phyloP scores from a whole-genome alignment of 2,797 vertebrate genomes.

The Gallinago nigripennis region DNA sequence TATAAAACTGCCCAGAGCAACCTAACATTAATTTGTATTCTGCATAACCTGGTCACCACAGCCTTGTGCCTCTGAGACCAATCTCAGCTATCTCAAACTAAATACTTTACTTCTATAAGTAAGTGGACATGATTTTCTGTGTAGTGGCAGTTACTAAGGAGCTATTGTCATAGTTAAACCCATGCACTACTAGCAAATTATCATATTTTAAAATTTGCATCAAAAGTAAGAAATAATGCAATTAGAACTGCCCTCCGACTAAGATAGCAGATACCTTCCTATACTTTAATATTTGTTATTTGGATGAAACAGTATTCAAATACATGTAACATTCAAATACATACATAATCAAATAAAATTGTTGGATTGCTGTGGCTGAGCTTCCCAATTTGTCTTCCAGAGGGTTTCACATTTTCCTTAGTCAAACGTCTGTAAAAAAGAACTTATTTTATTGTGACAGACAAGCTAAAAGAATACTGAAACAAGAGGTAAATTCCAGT shows the following conservation, averaged over 20 bases:
- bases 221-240: background rate
- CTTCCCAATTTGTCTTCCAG: conserved; percentile 88
- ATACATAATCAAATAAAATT: conserved; percentile 90
- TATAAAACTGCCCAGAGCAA: background rate
- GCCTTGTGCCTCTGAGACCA: background rate
- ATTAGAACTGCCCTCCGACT: background rate
- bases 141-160: background rate
- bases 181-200: background rate
- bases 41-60: background rate
- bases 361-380: conserved; percentile 90
- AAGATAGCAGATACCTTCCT: background rate
- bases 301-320: background rate
- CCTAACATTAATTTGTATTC: background rate
- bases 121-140: background rate
- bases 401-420: conserved; percentile 93
- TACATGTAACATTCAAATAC: conserved; percentile 32
- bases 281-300: background rate
- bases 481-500: background rate
- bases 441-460: conserved; percentile 14
- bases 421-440: conserved; percentile 87
- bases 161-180: background rate
- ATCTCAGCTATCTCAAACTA: background rate
- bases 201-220: background rate
- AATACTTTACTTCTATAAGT: background rate
- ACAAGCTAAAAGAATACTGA: background rate